A percentile compares a stretch with the other conserved stretches of the same genome.
Evolutionary conservation across 2,888 invertebrate species (phyloP).

Genomic region (Agrotis exclamationis): DNA sequence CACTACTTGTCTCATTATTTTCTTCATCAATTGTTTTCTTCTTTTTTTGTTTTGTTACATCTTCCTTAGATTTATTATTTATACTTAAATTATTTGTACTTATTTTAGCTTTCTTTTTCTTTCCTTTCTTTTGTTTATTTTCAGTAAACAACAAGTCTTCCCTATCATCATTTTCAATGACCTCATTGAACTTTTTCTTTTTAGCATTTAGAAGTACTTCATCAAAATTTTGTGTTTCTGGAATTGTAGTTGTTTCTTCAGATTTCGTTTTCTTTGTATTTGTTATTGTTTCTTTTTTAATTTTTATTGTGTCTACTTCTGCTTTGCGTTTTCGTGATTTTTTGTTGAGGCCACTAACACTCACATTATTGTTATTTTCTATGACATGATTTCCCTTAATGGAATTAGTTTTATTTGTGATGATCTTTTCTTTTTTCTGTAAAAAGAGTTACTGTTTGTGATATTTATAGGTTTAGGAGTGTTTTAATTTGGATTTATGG

Average conservation of each 20-base stretch:
- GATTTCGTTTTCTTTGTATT: slow-evolving; percentile 47
- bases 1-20: slow-evolving; percentile 37
- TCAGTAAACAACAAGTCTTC: slow-evolving; percentile 71
- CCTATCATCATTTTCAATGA: slow-evolving; percentile 71
- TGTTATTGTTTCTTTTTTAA: slow-evolving; percentile 52
- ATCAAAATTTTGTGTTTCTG: slow-evolving; percentile 75
- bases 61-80: slow-evolving; percentile 31
- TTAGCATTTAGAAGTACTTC: slow-evolving; percentile 77
- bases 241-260: slow-evolving; percentile 60
- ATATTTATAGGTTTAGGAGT: background rate
- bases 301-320: slow-evolving; percentile 39
- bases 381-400: slow-evolving; percentile 40
- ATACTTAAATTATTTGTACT: slow-evolving; percentile 6
- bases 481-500: background rate
- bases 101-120: slow-evolving; percentile 45
- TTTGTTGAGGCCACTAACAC: slow-evolving; percentile 34
- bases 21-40: slow-evolving; percentile 12
- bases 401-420: slow-evolving; percentile 11
- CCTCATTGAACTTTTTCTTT: slow-evolving; percentile 78
- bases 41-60: slow-evolving; percentile 18
- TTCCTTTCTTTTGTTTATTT: slow-evolving; percentile 61
- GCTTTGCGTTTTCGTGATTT: slow-evolving; percentile 51
- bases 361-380: slow-evolving; percentile 38
- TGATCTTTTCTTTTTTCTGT: slow-evolving; percentile 49
- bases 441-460: background rate